phyloP scores from a whole-genome alignment of 2,797 vertebrate genomes.

The Galagoides demidoff region DNA sequence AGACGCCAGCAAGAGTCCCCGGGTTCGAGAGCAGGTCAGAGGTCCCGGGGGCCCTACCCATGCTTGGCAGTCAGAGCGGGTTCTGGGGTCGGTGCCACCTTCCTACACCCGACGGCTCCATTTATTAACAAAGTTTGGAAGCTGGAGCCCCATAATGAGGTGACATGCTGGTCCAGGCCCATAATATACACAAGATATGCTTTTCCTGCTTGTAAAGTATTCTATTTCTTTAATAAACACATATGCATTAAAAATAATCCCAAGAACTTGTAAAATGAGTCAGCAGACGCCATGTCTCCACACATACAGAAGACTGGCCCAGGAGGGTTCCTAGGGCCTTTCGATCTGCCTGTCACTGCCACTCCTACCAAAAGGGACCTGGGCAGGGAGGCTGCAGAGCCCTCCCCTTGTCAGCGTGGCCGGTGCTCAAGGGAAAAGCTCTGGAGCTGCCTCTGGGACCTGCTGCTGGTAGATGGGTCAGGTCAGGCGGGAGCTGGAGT shows the following conservation, averaged over 20 bases:
- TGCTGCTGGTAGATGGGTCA: background rate
- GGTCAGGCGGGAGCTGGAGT: accelerated
- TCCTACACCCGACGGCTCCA: too few relatives aligned
- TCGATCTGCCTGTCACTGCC: accelerated
- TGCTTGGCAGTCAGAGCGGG: accelerated
- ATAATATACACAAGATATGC: accelerated
- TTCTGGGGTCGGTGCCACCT: background rate
- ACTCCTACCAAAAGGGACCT: accelerated
- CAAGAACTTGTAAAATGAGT: too few relatives aligned
- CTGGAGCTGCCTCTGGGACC: too few relatives aligned
- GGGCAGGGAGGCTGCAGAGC: accelerated
- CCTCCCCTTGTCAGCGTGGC: background rate
- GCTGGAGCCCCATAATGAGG: accelerated
- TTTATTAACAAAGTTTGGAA: background rate
- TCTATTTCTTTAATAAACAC: background rate
- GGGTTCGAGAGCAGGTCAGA: accelerated
- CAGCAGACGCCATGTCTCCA: accelerated
- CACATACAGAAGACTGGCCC: accelerated
- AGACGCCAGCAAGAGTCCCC: accelerated
- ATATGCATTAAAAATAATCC: background rate
- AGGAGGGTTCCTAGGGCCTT: background rate
- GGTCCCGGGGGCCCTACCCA: background rate
- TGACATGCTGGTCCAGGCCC: background rate
- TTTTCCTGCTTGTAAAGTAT: background rate
- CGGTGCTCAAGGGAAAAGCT: accelerated